phyloP scores from a whole-genome alignment of 2,888 invertebrate genomes.

The Eurytoma adleriae region DNA sequence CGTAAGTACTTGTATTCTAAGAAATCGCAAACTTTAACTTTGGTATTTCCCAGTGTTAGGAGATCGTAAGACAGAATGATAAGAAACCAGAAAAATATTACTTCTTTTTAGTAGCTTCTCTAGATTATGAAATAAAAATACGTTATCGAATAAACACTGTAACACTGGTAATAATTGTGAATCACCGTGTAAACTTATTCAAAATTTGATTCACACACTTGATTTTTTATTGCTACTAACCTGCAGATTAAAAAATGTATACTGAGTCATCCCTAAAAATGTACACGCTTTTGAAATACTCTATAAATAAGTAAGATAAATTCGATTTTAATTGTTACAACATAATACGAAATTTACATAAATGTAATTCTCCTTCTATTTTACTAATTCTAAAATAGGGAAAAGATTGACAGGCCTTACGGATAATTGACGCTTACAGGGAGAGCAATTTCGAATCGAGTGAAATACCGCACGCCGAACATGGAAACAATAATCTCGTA shows the following conservation, averaged over 20 bases:
- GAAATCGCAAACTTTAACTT: background rate
- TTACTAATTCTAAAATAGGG: background rate
- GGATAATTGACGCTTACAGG: conserved; percentile 36
- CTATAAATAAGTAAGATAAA: background rate
- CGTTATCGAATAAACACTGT: too few species aligned
- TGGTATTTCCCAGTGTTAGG: conserved; percentile 14
- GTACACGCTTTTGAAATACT: too few species aligned
- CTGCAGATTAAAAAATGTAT: background rate
- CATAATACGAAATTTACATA: background rate
- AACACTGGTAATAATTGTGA: too few species aligned
- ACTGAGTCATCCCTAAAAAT: background rate
- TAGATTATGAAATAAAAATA: conserved; percentile 4
- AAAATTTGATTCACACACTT: too few species aligned
- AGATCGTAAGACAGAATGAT: background rate
- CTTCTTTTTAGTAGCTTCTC: too few species aligned
- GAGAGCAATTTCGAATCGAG: conserved; percentile 10
- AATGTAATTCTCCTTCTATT: background rate
- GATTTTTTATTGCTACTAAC: background rate
- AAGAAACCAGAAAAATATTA: background rate
- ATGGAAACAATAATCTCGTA: conserved; percentile 52
- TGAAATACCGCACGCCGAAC: conserved; percentile 46
- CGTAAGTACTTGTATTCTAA: background rate
- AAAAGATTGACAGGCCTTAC: conserved; percentile 1
- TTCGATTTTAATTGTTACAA: background rate
- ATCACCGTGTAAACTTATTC: too few species aligned